phyloP scores from a whole-genome alignment of 2,797 vertebrate genomes.

The Urosaurus nigricauda region DNA sequence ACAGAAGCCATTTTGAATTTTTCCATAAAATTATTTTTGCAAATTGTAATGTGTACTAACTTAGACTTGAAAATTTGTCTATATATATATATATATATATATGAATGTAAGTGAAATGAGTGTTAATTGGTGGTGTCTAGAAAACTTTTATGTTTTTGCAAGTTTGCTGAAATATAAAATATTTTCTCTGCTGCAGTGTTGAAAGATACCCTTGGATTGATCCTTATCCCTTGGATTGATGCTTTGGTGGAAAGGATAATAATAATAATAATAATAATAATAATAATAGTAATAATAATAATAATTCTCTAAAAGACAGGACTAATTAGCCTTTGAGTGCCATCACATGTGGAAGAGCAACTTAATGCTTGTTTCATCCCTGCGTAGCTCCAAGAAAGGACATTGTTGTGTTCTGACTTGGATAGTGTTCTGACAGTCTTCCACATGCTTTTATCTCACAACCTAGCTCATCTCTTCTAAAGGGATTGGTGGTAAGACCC shows the following conservation, averaged over 20 bases:
- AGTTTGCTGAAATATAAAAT: not conserved
- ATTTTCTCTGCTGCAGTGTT: constrained; percentile 3
- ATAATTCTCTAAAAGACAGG: not conserved
- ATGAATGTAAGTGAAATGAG: constrained; percentile 29
- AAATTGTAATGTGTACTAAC: not conserved
- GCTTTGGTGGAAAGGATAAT: too few relatives aligned
- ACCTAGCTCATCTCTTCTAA: not conserved
- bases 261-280: too few relatives aligned
- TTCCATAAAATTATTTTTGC: not conserved
- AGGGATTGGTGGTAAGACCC: not conserved
- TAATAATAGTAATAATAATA: too few relatives aligned
- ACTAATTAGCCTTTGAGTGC: not conserved
- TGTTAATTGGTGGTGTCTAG: constrained; percentile 13
- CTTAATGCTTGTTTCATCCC: not conserved
- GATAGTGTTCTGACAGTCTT: not conserved
- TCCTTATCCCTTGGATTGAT: not conserved
- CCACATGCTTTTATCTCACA: not conserved
- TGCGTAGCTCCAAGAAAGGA: not conserved
- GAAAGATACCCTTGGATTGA: not conserved
- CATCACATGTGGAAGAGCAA: not conserved
- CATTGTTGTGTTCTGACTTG: not conserved
- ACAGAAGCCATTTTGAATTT: not conserved
- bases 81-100: too few relatives aligned
- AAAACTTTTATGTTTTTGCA: constrained; percentile 41
- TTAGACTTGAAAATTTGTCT: not conserved